phyloP scores from a whole-genome alignment of 1,140 invertebrate species.

The Drosophila fuyamai region DNA sequence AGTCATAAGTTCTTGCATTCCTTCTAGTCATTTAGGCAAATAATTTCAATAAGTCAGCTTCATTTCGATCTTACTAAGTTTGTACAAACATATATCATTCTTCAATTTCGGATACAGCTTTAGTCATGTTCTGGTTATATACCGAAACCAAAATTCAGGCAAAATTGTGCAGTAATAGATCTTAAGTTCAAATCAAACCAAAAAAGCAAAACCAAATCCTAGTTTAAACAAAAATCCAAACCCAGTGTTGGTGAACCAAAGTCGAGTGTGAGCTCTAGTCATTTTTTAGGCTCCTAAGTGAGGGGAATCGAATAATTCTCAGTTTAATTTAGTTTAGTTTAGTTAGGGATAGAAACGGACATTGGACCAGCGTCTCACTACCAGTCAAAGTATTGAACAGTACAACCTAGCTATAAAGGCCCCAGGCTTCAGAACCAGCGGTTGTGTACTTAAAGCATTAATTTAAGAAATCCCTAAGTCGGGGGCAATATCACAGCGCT shows the following conservation, averaged over 20 bases:
- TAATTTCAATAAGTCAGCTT: slow-evolving; percentile 24
- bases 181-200: slow-evolving; percentile 56
- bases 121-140: slow-evolving; percentile 43
- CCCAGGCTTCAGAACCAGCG: slow-evolving; percentile 71
- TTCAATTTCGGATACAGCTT: slow-evolving; percentile 58
- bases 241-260: slow-evolving; percentile 55
- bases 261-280: slow-evolving; percentile 84
- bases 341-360: slow-evolving; percentile 65
- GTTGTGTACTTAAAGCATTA: slow-evolving; percentile 76
- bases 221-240: slow-evolving; percentile 59
- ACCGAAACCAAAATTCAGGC: slow-evolving; percentile 77
- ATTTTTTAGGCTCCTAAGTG: slow-evolving; percentile 68
- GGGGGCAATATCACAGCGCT: slow-evolving; percentile 76
- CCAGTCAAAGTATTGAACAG: slow-evolving; percentile 78
- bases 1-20: slow-evolving; percentile 48
- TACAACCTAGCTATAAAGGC: slow-evolving; percentile 65
- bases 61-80: slow-evolving; percentile 36
- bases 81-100: slow-evolving; percentile 23
- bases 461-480: slow-evolving; percentile 16
- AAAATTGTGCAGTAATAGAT: slow-evolving; percentile 83
- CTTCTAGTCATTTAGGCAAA: slow-evolving; percentile 39
- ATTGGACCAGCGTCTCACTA: slow-evolving; percentile 79
- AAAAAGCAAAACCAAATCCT: slow-evolving; percentile 43
- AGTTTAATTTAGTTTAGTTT: slow-evolving; percentile 50
- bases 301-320: slow-evolving; percentile 13